phyloP scores from a whole-genome alignment of 2,113 vertebrate species.

The Pyxicephalus adspersus region DNA sequence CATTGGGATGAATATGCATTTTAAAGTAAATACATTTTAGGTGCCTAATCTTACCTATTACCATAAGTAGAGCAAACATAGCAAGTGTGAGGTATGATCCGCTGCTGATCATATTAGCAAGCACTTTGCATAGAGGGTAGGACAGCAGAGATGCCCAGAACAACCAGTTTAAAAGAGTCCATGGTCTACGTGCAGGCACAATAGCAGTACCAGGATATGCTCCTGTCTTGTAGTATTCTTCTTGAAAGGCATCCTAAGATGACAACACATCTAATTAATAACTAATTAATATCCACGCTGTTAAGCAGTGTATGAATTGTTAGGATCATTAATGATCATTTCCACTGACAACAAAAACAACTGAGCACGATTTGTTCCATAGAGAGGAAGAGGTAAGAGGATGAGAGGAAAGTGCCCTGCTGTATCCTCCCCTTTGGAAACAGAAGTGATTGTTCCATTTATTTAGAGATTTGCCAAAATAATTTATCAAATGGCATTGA shows the following conservation, averaged over 20 bases:
- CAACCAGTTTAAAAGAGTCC: constrained; percentile 90
- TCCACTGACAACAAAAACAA: no score
- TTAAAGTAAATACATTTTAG: no score
- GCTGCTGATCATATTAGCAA: constrained; percentile 78
- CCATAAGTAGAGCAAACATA: constrained; percentile 76
- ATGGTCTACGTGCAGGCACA: constrained; percentile 74
- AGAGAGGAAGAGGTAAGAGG: no score
- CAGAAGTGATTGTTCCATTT: no score
- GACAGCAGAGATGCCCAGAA: constrained; percentile 88
- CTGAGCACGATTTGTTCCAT: no score
- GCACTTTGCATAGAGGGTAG: constrained; percentile 81
- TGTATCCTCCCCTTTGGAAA: no score
- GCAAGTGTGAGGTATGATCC: constrained; percentile 83
- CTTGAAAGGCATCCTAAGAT: constrained; percentile 88
- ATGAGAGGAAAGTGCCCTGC: no score
- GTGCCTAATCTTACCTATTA: constrained; percentile 78
- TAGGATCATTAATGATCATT: no score
- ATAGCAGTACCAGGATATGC: constrained; percentile 77
- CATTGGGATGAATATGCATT: not conserved
- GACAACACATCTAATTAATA: constrained; percentile 47
- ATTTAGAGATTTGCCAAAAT: no score
- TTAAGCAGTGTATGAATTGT: no score
- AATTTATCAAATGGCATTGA: no score
- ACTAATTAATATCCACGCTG: not conserved
- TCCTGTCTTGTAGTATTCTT: constrained; percentile 82